Evolutionary conservation across 2,888 invertebrate species (phyloP).

Genomic region (Acanthacorydalis orientalis): DNA sequence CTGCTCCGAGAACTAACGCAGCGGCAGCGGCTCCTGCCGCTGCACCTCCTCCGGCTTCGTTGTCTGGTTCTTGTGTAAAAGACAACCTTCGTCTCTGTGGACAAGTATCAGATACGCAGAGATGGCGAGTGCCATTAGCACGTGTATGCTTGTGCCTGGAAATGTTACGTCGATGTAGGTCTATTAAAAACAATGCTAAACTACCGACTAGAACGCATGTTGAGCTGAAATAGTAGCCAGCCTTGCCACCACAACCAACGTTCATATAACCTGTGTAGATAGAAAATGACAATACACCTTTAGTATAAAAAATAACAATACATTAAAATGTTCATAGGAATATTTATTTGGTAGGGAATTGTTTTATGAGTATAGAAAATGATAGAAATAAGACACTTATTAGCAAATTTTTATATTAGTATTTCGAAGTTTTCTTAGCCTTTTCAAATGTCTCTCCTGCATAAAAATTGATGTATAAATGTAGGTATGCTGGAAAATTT

Average conservation of each 20-base stretch:
- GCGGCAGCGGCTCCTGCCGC: conserved; percentile 35
- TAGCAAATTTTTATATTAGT: too few species aligned
- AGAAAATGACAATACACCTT: too few species aligned
- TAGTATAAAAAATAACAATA: too few species aligned
- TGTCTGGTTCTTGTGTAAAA: conserved; percentile 40
- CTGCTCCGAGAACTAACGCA: conserved; percentile 37
- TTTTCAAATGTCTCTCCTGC: too few species aligned
- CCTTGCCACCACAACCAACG: conserved; percentile 55
- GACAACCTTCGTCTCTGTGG: conserved; percentile 37
- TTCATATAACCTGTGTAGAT: conserved; percentile 54
- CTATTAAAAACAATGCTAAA: conserved; percentile 62
- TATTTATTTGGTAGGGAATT: not conserved
- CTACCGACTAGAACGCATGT: conserved; percentile 62
- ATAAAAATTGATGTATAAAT: too few species aligned
- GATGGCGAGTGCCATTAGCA: conserved; percentile 36
- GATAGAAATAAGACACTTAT: too few species aligned
- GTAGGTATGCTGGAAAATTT: too few species aligned
- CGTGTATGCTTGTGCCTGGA: conserved; percentile 51
- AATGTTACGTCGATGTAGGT: conserved; percentile 55
- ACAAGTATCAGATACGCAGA: conserved; percentile 37
- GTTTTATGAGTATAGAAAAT: too few species aligned
- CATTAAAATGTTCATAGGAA: too few species aligned
- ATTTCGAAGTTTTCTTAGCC: too few species aligned
- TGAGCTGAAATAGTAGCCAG: conserved; percentile 72
- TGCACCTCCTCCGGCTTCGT: conserved; percentile 29